These are phyloP conservation scores for Crematogaster levior DNA, from an alignment of 2,888 invertebrate genomes.

Conservation along the genomic window DNA sequence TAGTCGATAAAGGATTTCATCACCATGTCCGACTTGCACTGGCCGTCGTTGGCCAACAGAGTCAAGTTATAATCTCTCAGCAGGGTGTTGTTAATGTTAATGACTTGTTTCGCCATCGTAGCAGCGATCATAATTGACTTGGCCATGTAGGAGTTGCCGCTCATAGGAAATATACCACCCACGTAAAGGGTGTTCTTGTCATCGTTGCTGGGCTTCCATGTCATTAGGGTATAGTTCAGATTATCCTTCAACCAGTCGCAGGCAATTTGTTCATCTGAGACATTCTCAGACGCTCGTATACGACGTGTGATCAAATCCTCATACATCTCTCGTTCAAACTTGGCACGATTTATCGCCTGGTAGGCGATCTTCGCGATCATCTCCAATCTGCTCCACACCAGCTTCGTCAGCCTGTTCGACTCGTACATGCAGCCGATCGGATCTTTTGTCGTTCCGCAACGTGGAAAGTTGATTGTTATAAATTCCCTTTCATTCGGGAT, in stretches of 20 bases:
- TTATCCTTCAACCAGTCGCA: constrained; percentile 89
- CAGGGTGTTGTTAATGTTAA: constrained; percentile 88
- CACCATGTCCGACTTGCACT: constrained; percentile 91
- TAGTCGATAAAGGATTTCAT: constrained; percentile 92
- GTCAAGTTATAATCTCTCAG: constrained; percentile 88
- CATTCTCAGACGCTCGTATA: constrained; percentile 62
- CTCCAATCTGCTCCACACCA: constrained; percentile 88
- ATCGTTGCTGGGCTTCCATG: constrained; percentile 85
- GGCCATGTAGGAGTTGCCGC: constrained; percentile 88
- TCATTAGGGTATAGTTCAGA: constrained; percentile 83
- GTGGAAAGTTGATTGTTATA: constrained; percentile 88
- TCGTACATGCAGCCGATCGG: constrained; percentile 89
- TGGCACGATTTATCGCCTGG: constrained; percentile 86
- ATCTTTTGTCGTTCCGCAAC: constrained; percentile 84
- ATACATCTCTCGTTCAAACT: constrained; percentile 87
- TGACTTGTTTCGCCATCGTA: constrained; percentile 88
- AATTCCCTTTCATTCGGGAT: constrained; percentile 86
- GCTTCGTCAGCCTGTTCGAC: constrained; percentile 89
- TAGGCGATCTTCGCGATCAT: constrained; percentile 86
- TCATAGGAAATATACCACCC: constrained; percentile 91
- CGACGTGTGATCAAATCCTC: constrained; percentile 86
- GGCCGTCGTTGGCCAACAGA: constrained; percentile 88
- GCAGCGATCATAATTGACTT: constrained; percentile 89
- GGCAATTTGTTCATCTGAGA: constrained; percentile 86
- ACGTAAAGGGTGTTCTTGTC: constrained; percentile 87